These are phyloP conservation scores for Mola mola DNA, from an alignment of 2,113 vertebrate genomes.

Conservation along the genomic window DNA sequence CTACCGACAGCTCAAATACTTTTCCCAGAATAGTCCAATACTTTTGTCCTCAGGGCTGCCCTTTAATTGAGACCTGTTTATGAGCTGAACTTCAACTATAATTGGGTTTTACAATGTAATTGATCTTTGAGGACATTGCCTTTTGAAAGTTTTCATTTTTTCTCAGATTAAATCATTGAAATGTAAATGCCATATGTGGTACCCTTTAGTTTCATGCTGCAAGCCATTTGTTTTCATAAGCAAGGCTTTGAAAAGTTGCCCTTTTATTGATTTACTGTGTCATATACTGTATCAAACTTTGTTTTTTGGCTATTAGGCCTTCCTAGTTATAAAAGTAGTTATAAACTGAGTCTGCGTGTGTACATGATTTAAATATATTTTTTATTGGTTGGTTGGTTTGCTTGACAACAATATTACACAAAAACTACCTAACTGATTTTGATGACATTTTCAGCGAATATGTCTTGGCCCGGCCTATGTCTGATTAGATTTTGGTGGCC, in stretches of 20 bases:
- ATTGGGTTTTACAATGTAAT: slow-evolving; percentile 52
- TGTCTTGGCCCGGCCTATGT: too few species aligned
- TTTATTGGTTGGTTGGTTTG: too few species aligned
- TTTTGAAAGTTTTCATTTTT: slow-evolving; percentile 57
- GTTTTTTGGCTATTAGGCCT: not conserved
- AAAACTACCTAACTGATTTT: too few species aligned
- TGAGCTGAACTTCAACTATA: slow-evolving; percentile 61
- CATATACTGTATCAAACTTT: not conserved
- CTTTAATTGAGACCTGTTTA: slow-evolving; percentile 54
- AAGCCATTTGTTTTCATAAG: slow-evolving; percentile 68
- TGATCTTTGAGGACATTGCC: slow-evolving; percentile 62
- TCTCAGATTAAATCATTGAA: slow-evolving; percentile 55
- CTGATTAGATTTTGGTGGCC: too few species aligned
- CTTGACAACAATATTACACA: too few species aligned
- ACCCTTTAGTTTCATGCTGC: slow-evolving; percentile 41
- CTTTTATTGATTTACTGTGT: slow-evolving; percentile 55
- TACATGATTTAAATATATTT: too few species aligned
- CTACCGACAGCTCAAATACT: slow-evolving; percentile 14
- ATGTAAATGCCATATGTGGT: slow-evolving; percentile 63
- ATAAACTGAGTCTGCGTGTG: not conserved
- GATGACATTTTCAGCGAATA: too few species aligned
- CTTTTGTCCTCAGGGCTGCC: slow-evolving; percentile 20
- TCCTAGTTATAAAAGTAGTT: too few species aligned
- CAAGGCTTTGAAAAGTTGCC: slow-evolving; percentile 42
- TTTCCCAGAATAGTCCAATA: slow-evolving; percentile 18